Conservation (phyloP, 2,888 invertebrate species). For the Dolomedes plantarius region DNA sequence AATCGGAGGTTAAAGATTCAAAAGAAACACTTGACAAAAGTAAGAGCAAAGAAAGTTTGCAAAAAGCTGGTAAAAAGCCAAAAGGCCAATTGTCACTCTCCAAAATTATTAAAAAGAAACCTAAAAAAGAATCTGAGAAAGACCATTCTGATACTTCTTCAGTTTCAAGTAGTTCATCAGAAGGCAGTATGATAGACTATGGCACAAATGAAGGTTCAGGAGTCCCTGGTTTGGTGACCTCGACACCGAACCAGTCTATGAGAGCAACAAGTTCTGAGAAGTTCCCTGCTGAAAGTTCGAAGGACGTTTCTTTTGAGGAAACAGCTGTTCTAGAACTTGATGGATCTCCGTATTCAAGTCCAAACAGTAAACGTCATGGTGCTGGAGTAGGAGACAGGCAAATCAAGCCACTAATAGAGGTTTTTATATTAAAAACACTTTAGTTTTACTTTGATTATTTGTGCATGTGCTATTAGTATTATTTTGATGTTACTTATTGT, state of each 20-base stretch:
- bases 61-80: constrained; percentile 48
- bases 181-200: constrained; percentile 71
- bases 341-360: constrained; percentile 53
- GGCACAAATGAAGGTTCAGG: constrained; percentile 30
- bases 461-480: too few relatives aligned
- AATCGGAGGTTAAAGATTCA: constrained; percentile 17
- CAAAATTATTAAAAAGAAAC: constrained; percentile 52
- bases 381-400: constrained; percentile 7
- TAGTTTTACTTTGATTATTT: too few relatives aligned
- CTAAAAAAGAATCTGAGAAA: constrained; percentile 35
- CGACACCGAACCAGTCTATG: constrained; percentile 65
- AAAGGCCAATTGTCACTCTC: constrained; percentile 52
- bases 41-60: constrained; percentile 57
- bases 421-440: constrained; percentile 36
- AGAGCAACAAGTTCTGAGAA: constrained; percentile 27
- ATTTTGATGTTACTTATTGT: too few relatives aligned
- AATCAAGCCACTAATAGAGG: constrained; percentile 33
- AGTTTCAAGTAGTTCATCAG: constrained; percentile 66
- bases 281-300: constrained; percentile 48
- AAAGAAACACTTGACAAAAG: constrained; percentile 31
- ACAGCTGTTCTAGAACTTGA: constrained; percentile 60
- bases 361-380: constrained; percentile 23
- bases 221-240: constrained; percentile 57
- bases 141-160: constrained; percentile 69
- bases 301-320: constrained; percentile 62